phyloP scores from a whole-genome alignment of 2,797 vertebrate genomes.

The Eleutherodactylus coqui region DNA sequence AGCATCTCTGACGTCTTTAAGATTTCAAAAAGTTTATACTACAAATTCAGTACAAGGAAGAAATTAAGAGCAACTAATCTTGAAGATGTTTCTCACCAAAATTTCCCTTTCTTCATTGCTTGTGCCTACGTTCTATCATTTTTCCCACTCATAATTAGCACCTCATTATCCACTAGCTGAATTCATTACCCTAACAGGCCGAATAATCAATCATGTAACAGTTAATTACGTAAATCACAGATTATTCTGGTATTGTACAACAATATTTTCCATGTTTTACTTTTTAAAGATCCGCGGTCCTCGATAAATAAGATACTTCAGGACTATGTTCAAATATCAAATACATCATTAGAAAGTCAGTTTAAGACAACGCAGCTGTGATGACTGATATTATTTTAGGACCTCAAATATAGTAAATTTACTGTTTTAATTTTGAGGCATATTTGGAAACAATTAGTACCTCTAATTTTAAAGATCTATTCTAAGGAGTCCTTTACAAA shows the following conservation, averaged over 20 bases:
- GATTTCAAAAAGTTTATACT: not conserved
- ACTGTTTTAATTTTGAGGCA: no score
- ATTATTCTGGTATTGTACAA: slow-evolving; percentile 48
- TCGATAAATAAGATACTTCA: slow-evolving; percentile 12
- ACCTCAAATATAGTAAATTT: no score
- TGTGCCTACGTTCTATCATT: slow-evolving; percentile 29
- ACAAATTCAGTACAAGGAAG: slow-evolving; percentile 5
- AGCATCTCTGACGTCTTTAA: not conserved
- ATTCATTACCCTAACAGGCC: slow-evolving; percentile 50
- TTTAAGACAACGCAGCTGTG: not conserved
- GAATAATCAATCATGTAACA: slow-evolving; percentile 54
- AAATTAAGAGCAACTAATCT: not conserved
- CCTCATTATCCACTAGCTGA: slow-evolving; percentile 52
- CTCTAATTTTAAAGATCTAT: no score
- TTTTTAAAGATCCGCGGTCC: slow-evolving; percentile 11
- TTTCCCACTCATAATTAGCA: slow-evolving; percentile 53
- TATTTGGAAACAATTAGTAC: not conserved
- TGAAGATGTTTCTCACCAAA: not conserved
- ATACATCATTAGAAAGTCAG: not conserved
- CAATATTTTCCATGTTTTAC: slow-evolving; percentile 38
- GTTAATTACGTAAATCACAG: slow-evolving; percentile 47
- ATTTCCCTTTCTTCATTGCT: slow-evolving; percentile 14
- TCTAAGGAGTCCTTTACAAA: no score
- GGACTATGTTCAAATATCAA: not conserved
- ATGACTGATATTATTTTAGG: no score